A percentile compares a stretch with the other conserved stretches of the same genome.
Conservation (phyloP, 53 echinoderm and acorn worm species). For the Holothuria scabra region DNA sequence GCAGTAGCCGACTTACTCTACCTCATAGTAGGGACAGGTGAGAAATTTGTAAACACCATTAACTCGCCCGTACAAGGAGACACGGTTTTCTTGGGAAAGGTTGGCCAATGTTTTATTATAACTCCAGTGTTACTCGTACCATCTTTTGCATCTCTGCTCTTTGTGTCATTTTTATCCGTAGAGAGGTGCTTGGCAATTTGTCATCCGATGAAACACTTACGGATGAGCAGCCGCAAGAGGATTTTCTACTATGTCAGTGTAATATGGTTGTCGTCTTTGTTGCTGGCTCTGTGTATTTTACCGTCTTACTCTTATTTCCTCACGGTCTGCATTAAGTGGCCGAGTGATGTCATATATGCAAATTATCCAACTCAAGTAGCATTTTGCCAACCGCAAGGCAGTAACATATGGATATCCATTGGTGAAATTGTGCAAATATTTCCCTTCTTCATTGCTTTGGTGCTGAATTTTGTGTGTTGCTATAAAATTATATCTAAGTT, state of each 20-base stretch:
- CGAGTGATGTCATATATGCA: not conserved
- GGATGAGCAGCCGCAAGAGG: not conserved
- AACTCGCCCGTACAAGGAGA: not conserved
- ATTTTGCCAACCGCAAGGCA: not conserved
- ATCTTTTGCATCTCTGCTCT: not conserved
- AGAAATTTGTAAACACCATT: not conserved
- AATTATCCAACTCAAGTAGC: not conserved
- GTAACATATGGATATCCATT: not conserved
- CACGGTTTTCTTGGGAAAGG: not conserved
- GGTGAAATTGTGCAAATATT: not conserved
- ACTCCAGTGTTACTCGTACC: not conserved
- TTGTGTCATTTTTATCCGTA: conserved; percentile 1
- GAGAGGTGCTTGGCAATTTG: too few species aligned
- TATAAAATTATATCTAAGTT: not conserved
- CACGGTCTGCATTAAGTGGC: not conserved
- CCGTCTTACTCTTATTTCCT: not conserved
- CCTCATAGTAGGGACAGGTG: not conserved
- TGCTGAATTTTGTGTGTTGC: conserved; percentile 4
- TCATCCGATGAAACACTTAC: not conserved
- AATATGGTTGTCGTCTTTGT: not conserved
- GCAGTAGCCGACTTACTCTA: conserved; percentile 43
- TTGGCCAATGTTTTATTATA: conserved; percentile 1
- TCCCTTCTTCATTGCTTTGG: not conserved
- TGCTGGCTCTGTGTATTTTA: not conserved
- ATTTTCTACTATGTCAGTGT: not conserved